Evolutionary conservation across 1,140 invertebrate genomes (phyloP), one percentile per base, ranked within the genome.

Genomic region (Sminthurinus signatus): DNA sequence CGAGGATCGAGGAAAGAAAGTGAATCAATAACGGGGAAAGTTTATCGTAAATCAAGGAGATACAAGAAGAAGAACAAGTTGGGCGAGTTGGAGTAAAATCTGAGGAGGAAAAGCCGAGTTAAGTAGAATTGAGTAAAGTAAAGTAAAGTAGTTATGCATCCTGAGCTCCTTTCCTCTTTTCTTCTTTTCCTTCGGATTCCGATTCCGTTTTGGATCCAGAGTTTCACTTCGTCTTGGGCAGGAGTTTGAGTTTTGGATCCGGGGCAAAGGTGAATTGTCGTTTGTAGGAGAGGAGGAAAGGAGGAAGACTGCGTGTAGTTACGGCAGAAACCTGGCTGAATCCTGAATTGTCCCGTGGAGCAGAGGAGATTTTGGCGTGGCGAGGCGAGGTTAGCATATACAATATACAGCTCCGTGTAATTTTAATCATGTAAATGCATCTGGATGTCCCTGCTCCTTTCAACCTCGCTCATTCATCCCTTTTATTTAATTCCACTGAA

Each of bases 351-450:
- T 19, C 4, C 23, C 44, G 44, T n/a, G 23, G 5, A 42, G n/a
- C n/a, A n/a, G n/a, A n/a, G n/a, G n/a, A n/a, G n/a, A n/a, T n/a
- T n/a, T n/a, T n/a, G n/a, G n/a, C n/a, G n/a, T n/a, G n/a, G n/a
- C n/a, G n/a, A n/a, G n/a, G n/a, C n/a, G n/a, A n/a, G n/a, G n/a
- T n/a, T n/a, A n/a, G n/a, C n/a, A n/a, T n/a, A n/a, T n/a, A n/a
- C n/a, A n/a, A n/a, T n/a, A n/a, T n/a, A 63, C 51, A 48, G 56
- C 39, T 51, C 36, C 28, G 32, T 57, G 57, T 64, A 70, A 67
- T 70, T 70, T 65, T 70, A 70, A 70, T 70, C 69, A 70, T 64
- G 69, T 67, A 67, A 67, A 70, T 70, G 65, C 65, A 70, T n/a
- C 60, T 62, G 60, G 66, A 67, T 69, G 56, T 65, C 68, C 56